These are phyloP conservation scores for Dinomys branickii DNA, from an alignment of 2,113 vertebrate species.

Conservation along the genomic window DNA sequence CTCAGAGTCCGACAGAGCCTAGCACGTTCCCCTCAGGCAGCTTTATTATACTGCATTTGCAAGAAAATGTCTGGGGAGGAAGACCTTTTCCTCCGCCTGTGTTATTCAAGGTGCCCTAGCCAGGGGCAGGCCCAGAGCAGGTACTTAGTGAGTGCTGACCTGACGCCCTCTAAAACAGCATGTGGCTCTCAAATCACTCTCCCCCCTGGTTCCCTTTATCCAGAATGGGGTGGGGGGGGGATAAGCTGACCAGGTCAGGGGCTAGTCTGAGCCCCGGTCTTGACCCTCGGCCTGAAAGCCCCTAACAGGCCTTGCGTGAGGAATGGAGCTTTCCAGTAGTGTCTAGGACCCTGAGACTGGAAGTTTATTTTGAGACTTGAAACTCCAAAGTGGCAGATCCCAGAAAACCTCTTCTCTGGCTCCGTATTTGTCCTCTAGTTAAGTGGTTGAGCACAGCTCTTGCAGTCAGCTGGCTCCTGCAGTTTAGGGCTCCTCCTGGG, in stretches of 20 bases:
- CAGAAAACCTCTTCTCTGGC: slow-evolving; percentile 83
- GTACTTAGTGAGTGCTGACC: not conserved
- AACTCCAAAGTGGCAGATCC: slow-evolving; percentile 82
- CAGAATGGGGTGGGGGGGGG: too few species aligned
- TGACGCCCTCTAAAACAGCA: not conserved
- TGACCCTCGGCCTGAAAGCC: slow-evolving; percentile 64
- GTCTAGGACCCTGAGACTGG: slow-evolving; percentile 72
- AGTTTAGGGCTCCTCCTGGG: slow-evolving; percentile 48
- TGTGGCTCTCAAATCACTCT: not conserved
- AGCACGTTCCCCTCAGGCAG: not conserved
- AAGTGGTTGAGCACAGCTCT: slow-evolving; percentile 79
- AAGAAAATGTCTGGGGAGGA: not conserved
- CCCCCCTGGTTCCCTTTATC: not conserved
- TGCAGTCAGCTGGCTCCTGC: slow-evolving; percentile 71
- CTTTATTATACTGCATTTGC: not conserved
- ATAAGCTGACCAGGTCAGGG: not conserved
- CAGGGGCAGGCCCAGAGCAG: not conserved
- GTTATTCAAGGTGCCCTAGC: not conserved
- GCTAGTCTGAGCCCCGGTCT: slow-evolving; percentile 17
- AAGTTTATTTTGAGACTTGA: slow-evolving; percentile 82
- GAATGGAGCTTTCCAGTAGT: slow-evolving; percentile 62
- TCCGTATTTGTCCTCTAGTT: slow-evolving; percentile 73
- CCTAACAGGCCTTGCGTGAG: slow-evolving; percentile 72
- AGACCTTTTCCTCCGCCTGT: not conserved
- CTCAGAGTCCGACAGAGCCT: not conserved